phyloP scores from a whole-genome alignment of 2,888 invertebrate genomes.

The Callyntrura guangdongensis region DNA sequence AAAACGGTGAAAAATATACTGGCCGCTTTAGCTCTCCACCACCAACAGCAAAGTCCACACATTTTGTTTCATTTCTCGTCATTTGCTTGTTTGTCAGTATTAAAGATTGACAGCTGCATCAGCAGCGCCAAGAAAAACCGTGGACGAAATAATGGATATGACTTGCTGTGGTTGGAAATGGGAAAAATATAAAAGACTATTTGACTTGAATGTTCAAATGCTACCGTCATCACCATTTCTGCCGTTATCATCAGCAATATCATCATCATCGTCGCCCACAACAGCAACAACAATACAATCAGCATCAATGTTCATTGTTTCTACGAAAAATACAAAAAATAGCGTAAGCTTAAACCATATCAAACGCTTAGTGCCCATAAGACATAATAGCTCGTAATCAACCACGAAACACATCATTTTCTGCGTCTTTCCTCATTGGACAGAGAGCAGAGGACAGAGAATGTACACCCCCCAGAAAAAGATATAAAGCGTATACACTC shows the following conservation, averaged over 20 bases:
- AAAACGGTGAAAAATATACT: conserved; percentile 10
- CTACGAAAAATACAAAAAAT: conserved; percentile 6
- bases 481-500: conserved; percentile 27
- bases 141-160: conserved; percentile 69
- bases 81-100: conserved; percentile 56
- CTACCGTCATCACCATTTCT: conserved; percentile 25
- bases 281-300: conserved; percentile 21
- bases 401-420: conserved; percentile 48
- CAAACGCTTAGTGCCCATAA: conserved; percentile 45
- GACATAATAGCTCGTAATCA: conserved; percentile 55
- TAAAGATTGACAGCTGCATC: conserved; percentile 48
- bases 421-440: conserved; percentile 31
- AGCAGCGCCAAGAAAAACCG: conserved; percentile 11
- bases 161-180: conserved; percentile 78
- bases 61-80: neutral
- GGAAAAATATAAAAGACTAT: conserved; percentile 74
- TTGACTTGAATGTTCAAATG: conserved; percentile 59
- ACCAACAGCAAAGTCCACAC: neutral
- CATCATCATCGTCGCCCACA: conserved; percentile 4
- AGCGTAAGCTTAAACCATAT: conserved; percentile 21
- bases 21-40: too few relatives aligned
- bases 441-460: neutral
- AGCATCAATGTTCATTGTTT: conserved; percentile 18
- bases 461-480: too few relatives aligned
- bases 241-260: neutral